Evolutionary conservation across 2,888 invertebrate genomes (phyloP).

Genomic region (Phoronis australis): DNA sequence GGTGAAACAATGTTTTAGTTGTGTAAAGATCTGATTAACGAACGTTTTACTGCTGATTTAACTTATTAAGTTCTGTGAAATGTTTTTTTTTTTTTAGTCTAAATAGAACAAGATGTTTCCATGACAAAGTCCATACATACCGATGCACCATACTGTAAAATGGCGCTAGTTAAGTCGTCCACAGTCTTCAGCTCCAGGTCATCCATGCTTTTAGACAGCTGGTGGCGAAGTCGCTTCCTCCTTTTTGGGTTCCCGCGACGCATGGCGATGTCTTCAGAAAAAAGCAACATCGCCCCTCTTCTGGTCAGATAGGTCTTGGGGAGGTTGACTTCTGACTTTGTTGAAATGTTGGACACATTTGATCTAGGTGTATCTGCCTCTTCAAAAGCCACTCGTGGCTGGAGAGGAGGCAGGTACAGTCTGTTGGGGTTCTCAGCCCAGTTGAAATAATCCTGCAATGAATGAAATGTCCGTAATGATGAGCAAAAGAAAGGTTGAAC

Average conservation of each 20-base stretch:
- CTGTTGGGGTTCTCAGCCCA: slow-evolving; percentile 27
- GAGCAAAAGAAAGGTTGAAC: background rate
- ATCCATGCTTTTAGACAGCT: background rate
- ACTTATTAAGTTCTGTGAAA: no score
- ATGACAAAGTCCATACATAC: no score
- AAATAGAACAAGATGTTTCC: no score
- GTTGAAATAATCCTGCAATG: slow-evolving; percentile 40
- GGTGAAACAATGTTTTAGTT: no score
- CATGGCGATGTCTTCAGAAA: slow-evolving; percentile 46
- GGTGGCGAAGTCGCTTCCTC: background rate
- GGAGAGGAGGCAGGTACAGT: slow-evolving; percentile 31
- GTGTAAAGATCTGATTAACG: no score
- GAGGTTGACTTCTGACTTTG: slow-evolving; percentile 21
- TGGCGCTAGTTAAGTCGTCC: slow-evolving; percentile 44
- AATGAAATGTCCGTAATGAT: background rate
- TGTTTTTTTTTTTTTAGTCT: no score
- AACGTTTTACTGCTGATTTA: no score
- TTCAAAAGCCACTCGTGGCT: slow-evolving; percentile 9
- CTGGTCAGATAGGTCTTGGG: slow-evolving; percentile 51
- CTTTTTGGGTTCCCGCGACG: slow-evolving; percentile 5
- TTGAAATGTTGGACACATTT: background rate
- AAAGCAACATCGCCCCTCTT: slow-evolving; percentile 48
- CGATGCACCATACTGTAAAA: slow-evolving; percentile 39
- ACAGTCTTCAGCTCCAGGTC: slow-evolving; percentile 35
- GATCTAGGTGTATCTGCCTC: no score